Evolutionary conservation across 2,888 invertebrate species (phyloP).

Genomic region (Creontiades dilutus): DNA sequence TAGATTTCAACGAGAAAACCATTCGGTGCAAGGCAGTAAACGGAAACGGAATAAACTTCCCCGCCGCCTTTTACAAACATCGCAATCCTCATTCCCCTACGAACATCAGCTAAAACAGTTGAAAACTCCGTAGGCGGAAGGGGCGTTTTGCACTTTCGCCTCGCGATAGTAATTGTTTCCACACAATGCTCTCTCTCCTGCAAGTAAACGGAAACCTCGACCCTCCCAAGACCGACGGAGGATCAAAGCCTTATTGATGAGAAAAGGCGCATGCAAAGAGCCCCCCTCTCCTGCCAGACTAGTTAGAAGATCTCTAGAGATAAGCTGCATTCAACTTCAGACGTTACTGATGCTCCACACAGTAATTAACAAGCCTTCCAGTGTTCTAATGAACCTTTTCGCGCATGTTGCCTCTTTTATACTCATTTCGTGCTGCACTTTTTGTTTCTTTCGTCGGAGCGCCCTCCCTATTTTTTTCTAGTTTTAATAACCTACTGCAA

Average conservation of each 20-base stretch:
- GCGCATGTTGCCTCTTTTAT: background rate
- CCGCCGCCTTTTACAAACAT: background rate
- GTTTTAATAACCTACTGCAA: background rate
- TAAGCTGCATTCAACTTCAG: constrained; percentile 54
- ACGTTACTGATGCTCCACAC: constrained; percentile 7
- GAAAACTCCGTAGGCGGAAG: background rate
- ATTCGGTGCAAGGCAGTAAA: no score
- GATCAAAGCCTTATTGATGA: constrained; percentile 33
- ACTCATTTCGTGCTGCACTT: background rate
- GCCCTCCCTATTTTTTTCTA: background rate
- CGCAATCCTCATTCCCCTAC: background rate
- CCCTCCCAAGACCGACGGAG: background rate
- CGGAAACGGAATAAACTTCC: no score
- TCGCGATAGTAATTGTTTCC: constrained; percentile 33
- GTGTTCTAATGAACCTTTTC: constrained; percentile 51
- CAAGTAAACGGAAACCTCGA: background rate
- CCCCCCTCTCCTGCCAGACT: background rate
- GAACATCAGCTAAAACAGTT: background rate
- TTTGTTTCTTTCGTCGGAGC: background rate
- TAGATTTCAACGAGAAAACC: no score
- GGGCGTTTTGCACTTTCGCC: background rate
- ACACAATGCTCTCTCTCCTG: constrained; percentile 21
- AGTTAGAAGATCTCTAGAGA: constrained; percentile 49
- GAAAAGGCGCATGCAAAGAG: background rate
- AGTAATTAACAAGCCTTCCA: constrained; percentile 47